Base-by-base conservation (phyloP, 2,797 vertebrate species). In the Australoheros facetus region DNA sequence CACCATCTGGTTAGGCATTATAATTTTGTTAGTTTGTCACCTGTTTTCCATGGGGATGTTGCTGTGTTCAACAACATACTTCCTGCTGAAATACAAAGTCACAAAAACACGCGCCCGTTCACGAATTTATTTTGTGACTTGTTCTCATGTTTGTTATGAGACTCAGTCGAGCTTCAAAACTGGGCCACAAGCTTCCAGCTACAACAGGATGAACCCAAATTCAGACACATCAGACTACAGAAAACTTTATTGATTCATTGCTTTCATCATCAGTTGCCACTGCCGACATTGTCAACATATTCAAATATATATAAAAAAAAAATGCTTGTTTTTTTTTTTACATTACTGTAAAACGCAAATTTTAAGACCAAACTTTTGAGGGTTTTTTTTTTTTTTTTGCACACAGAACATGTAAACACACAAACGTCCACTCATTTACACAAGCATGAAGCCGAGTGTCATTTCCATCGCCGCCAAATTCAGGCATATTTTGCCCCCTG, bases 351-450 rank as follows among this genome's bases (percentile, higher is more conserved):
- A 73, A 79, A 59, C 55, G 39, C 9, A 0, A 14, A 1, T 28
- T 45, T 10, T 37, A 34, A 64, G 59, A 56, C 7, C 48, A 75
- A 62, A 26, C 7, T 19, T 76, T 72, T 81, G 4, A 7, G 1
- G 3, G n/a, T 28, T 16, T 17, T 28, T 56, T 32, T 57, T 12
- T 12, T 42, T 17, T 28, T 17, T 69, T 75, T 70, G 16, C 48
- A 51, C 39, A 70, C 56, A 75, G 23, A 76, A 48, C n/a, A 57
- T n/a, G n/a, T 21, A 28, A 66, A 59, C 32, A 2, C 5, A 59
- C 56, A 42, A 62, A 62, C n/a, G 23, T 62, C 34, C 59, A 62
- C n/a, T 17, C 45, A 60, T 53, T 60, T 54, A 60, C 45, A 78
- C 30, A 23, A 26, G 14, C 14, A 51, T 56, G 34, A 1, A 16